Percentiles rank a stretch among this genome's conserved stretches.
phyloP scores from a whole-genome alignment of 2,113 vertebrate genomes.

The Scartelaos histophorus region DNA sequence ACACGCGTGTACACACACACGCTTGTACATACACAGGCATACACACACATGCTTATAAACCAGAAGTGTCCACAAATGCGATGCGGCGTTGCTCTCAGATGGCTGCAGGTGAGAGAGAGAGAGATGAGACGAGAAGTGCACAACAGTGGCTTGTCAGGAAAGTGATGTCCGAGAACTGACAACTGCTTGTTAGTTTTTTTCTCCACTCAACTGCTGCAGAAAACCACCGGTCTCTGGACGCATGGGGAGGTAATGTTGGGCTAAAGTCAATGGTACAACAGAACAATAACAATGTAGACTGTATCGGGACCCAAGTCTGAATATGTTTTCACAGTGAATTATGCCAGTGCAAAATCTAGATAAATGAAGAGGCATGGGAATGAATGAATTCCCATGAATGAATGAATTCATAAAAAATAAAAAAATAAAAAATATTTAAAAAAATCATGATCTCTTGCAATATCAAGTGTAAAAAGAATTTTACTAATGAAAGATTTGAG shows the following conservation, averaged over 20 bases:
- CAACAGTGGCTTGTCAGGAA: slow-evolving; percentile 85
- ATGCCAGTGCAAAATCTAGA: no score
- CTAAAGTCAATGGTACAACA: slow-evolving; percentile 18
- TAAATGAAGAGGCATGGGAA: no score
- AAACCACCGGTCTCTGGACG: slow-evolving; percentile 49
- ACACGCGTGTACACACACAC: slow-evolving; percentile 50
- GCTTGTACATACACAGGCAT: slow-evolving; percentile 48
- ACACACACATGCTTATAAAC: slow-evolving; percentile 43
- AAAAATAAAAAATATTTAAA: no score
- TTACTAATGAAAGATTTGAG: no score
- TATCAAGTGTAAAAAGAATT: no score
- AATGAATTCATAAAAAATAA: no score
- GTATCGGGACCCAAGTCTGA: no score
- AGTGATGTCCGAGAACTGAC: slow-evolving; percentile 86
- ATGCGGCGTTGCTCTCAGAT: slow-evolving; percentile 77
- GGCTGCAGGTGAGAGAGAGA: slow-evolving; percentile 76
- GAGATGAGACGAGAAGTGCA: slow-evolving; percentile 88
- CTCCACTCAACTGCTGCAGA: slow-evolving; percentile 74
- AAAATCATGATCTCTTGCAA: no score
- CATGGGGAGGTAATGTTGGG: slow-evolving; percentile 29
- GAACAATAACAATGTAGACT: neutral
- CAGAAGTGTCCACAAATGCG: slow-evolving; percentile 44
- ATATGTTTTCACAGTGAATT: no score
- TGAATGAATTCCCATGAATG: no score
- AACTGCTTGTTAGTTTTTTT: slow-evolving; percentile 88